phyloP scores from a whole-genome alignment of 2,797 vertebrate species.

The Acanthurus lineatus region DNA sequence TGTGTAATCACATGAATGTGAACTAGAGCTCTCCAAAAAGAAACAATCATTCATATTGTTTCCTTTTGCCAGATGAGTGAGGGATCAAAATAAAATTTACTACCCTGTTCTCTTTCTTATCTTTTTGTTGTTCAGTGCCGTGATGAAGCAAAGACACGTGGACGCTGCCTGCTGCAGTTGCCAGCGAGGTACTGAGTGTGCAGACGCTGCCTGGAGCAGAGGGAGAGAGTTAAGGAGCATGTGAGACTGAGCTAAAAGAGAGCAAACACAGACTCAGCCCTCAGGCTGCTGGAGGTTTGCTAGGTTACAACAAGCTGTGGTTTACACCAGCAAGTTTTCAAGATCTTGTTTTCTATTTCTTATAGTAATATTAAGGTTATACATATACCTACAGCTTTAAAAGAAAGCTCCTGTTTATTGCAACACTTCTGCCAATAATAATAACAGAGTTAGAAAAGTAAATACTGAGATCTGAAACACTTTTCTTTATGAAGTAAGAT shows the following conservation, averaged over 20 bases:
- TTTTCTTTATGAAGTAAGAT: no score
- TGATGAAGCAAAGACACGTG: slow-evolving; percentile 13
- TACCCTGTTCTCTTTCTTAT: neutral
- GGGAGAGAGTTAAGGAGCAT: slow-evolving; percentile 50
- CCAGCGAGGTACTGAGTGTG: slow-evolving; percentile 10
- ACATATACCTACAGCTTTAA: neutral
- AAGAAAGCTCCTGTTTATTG: neutral
- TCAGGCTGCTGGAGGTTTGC: slow-evolving; percentile 38
- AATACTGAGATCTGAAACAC: no score
- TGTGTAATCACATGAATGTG: neutral
- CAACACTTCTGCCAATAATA: neutral
- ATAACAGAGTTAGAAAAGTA: no score
- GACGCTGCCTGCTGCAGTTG: slow-evolving; percentile 32
- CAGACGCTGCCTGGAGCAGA: slow-evolving; percentile 49
- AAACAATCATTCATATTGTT: slow-evolving; percentile 3
- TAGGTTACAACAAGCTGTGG: slow-evolving; percentile 16
- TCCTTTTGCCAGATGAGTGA: neutral
- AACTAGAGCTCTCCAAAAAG: neutral
- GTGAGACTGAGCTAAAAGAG: slow-evolving; percentile 56
- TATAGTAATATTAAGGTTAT: neutral
- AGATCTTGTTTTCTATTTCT: neutral
- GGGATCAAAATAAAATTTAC: slow-evolving; percentile 9
- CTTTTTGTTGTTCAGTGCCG: neutral
- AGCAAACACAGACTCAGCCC: slow-evolving; percentile 59
- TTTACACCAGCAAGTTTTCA: slow-evolving; percentile 18